Conservation (phyloP, 2,797 vertebrate genomes). For the Parauchenoglanis punctatus region DNA sequence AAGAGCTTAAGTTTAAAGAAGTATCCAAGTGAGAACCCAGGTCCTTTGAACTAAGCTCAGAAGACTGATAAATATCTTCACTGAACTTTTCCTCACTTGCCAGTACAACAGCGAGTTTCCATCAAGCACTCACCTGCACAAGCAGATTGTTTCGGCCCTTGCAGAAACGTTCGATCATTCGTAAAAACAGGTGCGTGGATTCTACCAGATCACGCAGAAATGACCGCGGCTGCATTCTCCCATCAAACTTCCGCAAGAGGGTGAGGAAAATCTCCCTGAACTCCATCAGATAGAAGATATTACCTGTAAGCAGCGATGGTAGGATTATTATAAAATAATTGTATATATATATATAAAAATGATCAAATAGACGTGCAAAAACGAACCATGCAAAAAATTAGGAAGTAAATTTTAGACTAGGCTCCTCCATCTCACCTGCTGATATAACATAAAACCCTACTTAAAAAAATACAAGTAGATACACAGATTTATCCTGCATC, state of each 20-base stretch:
- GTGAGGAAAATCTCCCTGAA: conserved; percentile 94
- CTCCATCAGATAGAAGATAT: conserved; percentile 98
- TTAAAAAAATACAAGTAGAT: too few species aligned
- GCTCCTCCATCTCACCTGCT: background rate
- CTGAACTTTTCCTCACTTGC: background rate
- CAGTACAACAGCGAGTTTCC: background rate
- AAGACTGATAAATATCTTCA: background rate
- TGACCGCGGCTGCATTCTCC: conserved; percentile 84
- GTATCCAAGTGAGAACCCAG: background rate
- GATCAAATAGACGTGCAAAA: background rate
- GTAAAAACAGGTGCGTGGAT: conserved; percentile 91
- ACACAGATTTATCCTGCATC: background rate
- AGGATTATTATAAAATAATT: conserved; percentile 2
- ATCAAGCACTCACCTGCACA: conserved; percentile 81
- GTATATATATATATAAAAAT: too few species aligned
- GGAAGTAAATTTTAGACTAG: too few species aligned
- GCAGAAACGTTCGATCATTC: conserved; percentile 93
- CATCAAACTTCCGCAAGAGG: conserved; percentile 90
- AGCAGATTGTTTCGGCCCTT: conserved; percentile 81
- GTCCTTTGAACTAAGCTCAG: background rate
- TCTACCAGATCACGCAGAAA: conserved; percentile 92
- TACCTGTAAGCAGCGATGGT: conserved; percentile 73
- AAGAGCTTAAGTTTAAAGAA: background rate
- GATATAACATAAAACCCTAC: background rate
- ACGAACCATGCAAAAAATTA: background rate